Conservation (phyloP, 2,888 invertebrate genomes). For the Dione juno region DNA sequence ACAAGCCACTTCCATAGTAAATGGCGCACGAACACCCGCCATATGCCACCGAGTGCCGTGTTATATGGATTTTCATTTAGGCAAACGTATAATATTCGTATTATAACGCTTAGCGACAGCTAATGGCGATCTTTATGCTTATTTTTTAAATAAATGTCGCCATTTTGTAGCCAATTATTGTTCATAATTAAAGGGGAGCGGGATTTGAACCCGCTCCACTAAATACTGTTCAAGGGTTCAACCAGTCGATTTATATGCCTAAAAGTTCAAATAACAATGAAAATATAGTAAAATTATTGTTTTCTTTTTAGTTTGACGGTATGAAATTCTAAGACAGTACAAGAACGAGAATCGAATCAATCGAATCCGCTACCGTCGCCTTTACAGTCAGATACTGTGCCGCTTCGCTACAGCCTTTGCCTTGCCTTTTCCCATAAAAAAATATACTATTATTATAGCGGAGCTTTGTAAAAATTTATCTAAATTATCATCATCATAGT, state of each 20-base stretch:
- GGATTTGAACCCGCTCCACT: background rate
- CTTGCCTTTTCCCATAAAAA: too few species aligned
- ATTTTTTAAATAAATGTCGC: conserved; percentile 60
- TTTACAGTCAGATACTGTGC: background rate
- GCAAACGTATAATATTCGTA: conserved; percentile 72
- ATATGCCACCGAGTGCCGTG: conserved; percentile 75
- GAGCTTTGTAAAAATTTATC: too few species aligned
- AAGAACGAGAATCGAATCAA: too few species aligned
- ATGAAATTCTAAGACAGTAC: too few species aligned
- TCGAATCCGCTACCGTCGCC: too few species aligned
- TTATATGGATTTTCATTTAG: conserved; percentile 83
- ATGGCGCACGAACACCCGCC: conserved; percentile 56
- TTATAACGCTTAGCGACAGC: conserved; percentile 68
- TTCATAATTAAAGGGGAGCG: background rate
- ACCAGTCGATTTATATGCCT: background rate
- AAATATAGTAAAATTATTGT: background rate
- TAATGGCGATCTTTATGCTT: conserved; percentile 78
- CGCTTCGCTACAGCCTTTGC: background rate
- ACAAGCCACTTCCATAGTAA: conserved; percentile 51
- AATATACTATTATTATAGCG: too few species aligned
- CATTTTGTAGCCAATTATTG: background rate
- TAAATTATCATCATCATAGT: too few species aligned
- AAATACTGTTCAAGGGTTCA: background rate
- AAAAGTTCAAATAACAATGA: background rate
- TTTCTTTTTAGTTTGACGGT: background rate